Conservation (phyloP, 2,888 invertebrate genomes). For the Onchidella celtica region DNA sequence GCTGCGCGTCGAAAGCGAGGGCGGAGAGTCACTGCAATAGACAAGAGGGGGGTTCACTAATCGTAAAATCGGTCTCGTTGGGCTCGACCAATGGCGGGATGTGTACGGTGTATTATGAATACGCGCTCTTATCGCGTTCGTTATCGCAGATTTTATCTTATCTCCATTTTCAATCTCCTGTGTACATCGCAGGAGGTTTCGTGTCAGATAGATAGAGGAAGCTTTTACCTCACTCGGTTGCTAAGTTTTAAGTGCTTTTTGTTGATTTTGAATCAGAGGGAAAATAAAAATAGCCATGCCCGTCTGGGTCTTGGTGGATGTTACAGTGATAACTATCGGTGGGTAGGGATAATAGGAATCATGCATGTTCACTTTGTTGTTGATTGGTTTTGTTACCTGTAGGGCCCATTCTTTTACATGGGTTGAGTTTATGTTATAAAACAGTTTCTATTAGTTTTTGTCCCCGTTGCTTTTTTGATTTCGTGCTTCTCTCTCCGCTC, state of each 20-base stretch:
- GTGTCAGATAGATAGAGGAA: constrained; percentile 21
- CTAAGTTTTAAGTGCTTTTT: constrained; percentile 26
- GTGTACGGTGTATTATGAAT: constrained; percentile 32
- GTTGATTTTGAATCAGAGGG: neutral
- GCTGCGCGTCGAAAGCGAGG: constrained; percentile 14
- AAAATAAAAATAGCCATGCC: neutral
- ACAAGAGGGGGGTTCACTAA: neutral
- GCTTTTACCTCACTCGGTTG: constrained; percentile 29
- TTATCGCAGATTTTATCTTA: constrained; percentile 40
- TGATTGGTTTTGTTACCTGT: no score
- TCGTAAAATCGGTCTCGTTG: constrained; percentile 28
- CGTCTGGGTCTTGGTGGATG: no score
- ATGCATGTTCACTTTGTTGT: no score
- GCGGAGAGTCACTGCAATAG: constrained; percentile 7
- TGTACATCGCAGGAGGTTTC: constrained; percentile 20
- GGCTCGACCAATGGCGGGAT: constrained; percentile 31
- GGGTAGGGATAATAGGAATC: no score
- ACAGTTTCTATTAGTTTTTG: no score
- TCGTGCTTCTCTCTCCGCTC: no score
- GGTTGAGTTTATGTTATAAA: no score
- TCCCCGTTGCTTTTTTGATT: no score
- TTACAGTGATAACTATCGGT: no score
- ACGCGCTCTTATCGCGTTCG: constrained; percentile 26
- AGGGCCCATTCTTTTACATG: no score
- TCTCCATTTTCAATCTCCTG: constrained; percentile 30